phyloP scores from a whole-genome alignment of 30 jellyfish, hydroid and myxozoan species.

The Rhopilema esculentum region DNA sequence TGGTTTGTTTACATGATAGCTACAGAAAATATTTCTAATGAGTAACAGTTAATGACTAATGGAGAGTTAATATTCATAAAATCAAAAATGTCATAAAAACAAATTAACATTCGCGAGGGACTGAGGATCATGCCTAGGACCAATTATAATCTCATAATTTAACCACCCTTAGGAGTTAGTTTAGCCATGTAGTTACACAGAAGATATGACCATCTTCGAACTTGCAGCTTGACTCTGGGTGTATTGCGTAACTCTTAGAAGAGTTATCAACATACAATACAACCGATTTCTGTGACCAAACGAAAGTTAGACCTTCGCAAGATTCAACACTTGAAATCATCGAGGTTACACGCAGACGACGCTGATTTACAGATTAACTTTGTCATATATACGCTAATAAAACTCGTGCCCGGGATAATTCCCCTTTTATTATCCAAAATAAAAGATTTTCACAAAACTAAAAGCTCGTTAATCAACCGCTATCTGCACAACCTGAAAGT shows the following conservation, averaged over 20 bases:
- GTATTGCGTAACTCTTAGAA: background rate
- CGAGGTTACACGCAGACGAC: slow-evolving; percentile 56
- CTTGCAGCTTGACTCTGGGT: background rate
- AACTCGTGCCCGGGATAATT: slow-evolving; percentile 75
- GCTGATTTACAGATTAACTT: slow-evolving; percentile 62
- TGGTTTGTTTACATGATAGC: background rate
- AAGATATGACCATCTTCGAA: background rate
- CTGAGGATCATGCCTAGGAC: background rate
- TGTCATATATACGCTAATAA: slow-evolving; percentile 65
- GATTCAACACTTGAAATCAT: background rate
- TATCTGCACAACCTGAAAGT: slow-evolving; percentile 62
- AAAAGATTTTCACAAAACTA: slow-evolving; percentile 73
- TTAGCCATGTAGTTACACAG: background rate
- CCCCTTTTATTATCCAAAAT: slow-evolving; percentile 81
- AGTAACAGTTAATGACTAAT: background rate
- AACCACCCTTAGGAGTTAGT: background rate
- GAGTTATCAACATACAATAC: background rate
- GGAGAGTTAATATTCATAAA: background rate
- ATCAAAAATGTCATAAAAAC: no score
- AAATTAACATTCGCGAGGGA: background rate
- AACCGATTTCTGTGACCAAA: background rate
- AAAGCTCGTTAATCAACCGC: slow-evolving; percentile 67
- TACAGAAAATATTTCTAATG: background rate
- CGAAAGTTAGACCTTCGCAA: slow-evolving; percentile 16
- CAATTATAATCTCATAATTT: no score